Percentiles rank a stretch among this genome's conserved stretches.
These are phyloP conservation scores for Lepidiolamprologus cunningtoni DNA, from an alignment of 2,113 vertebrate species.

Conservation along the genomic window DNA sequence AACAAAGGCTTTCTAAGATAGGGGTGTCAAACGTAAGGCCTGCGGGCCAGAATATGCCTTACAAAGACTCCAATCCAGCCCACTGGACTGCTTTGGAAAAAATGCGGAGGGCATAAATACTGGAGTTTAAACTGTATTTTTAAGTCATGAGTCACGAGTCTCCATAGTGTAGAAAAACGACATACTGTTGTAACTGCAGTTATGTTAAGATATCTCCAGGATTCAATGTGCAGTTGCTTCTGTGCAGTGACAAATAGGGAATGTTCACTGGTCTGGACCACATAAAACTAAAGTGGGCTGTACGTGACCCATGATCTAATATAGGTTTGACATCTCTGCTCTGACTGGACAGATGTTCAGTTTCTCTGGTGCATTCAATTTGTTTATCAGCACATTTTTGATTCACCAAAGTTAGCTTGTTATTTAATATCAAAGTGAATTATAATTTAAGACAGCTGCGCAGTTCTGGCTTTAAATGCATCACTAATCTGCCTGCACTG, in stretches of 20 bases:
- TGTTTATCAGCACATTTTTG: neutral
- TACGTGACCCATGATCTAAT: neutral
- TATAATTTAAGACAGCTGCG: neutral
- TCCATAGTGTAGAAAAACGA: neutral
- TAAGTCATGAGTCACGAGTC: neutral
- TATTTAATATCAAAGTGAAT: neutral
- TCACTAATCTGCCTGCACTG: neutral
- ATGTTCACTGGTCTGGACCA: neutral
- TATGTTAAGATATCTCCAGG: neutral
- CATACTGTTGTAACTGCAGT: neutral
- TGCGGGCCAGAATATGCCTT: neutral
- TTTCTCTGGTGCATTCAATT: neutral
- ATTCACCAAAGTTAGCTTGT: neutral
- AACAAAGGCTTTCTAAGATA: neutral
- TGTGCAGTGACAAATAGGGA: neutral
- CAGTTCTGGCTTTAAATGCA: neutral
- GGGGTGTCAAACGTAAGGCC: neutral
- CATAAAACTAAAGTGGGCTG: neutral
- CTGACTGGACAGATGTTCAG: neutral
- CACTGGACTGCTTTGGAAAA: neutral
- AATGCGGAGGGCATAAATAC: fast-evolving
- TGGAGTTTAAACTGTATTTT: neutral
- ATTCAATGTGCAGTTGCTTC: neutral
- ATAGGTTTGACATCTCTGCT: neutral
- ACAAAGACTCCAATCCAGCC: neutral